A percentile compares a stretch with the other conserved stretches of the same genome.
Conservation (phyloP, 2,797 vertebrate genomes). For the Anabacerthia variegaticeps region DNA sequence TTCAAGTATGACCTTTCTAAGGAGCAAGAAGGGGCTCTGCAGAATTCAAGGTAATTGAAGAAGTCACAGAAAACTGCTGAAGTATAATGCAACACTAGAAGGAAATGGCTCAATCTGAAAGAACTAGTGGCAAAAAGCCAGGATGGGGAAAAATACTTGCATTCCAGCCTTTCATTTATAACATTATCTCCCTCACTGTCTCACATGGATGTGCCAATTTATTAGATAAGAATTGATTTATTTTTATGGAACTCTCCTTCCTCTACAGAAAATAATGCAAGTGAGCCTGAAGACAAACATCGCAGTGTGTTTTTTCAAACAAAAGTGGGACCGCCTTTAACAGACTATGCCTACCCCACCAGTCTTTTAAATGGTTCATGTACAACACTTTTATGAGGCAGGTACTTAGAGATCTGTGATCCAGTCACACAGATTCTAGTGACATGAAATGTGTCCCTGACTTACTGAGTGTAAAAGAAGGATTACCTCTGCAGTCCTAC, state of each 20-base stretch:
- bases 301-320: neutral
- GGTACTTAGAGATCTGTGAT: neutral
- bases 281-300: neutral
- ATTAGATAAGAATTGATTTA: neutral
- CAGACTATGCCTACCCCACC: neutral
- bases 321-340: neutral
- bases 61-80: neutral
- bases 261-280: neutral
- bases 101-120: neutral
- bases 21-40: neutral
- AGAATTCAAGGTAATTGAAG: neutral
- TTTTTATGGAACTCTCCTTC: neutral
- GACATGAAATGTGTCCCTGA: neutral
- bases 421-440: neutral
- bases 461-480: neutral
- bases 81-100: neutral
- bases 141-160: accelerated
- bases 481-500: neutral
- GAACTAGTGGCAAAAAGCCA: neutral
- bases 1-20: neutral
- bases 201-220: neutral
- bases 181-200: neutral
- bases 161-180: neutral
- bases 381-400: neutral
- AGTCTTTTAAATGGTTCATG: neutral